A percentile compares a stretch with the other conserved stretches of the same genome.
Conservation (phyloP, 2,797 vertebrate species). For the Spatula clypeata region DNA sequence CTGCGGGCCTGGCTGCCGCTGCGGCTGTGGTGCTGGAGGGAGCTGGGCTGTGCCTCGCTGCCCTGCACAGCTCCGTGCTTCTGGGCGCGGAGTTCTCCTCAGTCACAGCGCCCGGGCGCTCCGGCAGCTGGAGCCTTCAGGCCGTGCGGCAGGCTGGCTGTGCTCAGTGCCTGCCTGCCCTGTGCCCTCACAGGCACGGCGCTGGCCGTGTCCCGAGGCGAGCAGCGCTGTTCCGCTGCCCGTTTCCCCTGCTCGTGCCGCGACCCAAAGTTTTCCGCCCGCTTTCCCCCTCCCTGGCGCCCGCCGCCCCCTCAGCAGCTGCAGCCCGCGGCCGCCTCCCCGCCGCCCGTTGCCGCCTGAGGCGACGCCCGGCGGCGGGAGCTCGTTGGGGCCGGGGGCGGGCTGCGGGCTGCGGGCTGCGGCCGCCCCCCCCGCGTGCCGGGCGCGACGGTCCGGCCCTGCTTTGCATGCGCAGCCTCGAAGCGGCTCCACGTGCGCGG, state of each 20-base stretch:
- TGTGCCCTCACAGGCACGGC: not conserved
- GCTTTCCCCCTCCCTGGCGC: not conserved
- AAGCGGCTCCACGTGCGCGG: slow-evolving; percentile 94
- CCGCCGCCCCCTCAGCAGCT: too few relatives aligned
- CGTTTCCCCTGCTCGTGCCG: not conserved
- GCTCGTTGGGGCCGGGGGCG: not conserved
- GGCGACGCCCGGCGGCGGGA: too few relatives aligned
- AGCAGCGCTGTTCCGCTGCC: not conserved
- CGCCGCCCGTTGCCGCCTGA: too few relatives aligned
- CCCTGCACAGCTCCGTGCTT: slow-evolving; percentile 37
- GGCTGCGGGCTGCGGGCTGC: not conserved
- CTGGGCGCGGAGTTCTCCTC: not conserved
- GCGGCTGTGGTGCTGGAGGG: slow-evolving; percentile 79
- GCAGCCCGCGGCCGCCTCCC: too few relatives aligned
- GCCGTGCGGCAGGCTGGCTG: not conserved
- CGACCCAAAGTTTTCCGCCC: not conserved
- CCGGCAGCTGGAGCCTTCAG: not conserved
- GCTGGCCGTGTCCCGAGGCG: not conserved
- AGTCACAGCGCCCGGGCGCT: not conserved
- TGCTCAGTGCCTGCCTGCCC: not conserved
- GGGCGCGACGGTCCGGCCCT: slow-evolving; percentile 91
- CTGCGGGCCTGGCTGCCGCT: slow-evolving; percentile 89
- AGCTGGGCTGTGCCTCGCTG: slow-evolving; percentile 72
- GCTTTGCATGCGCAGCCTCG: slow-evolving; percentile 97
- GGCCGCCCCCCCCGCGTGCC: not conserved